Conservation (phyloP, 2,888 invertebrate genomes). For the Cantharis rustica region DNA sequence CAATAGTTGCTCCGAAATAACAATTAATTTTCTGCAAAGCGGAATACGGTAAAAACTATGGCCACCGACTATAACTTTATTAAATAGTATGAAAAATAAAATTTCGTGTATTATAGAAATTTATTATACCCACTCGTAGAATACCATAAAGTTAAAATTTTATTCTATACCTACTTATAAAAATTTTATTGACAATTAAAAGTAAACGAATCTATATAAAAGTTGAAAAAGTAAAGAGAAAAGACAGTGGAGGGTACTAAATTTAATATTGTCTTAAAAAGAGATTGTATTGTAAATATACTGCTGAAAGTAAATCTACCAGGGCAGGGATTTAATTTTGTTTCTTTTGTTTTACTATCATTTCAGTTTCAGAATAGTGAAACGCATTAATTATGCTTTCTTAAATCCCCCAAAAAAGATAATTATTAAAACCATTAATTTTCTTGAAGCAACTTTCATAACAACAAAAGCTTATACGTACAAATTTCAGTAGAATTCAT, state of each 20-base stretch:
- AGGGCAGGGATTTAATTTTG: background rate
- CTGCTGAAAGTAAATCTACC: background rate
- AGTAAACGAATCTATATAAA: background rate
- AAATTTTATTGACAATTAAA: background rate
- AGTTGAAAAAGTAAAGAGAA: background rate
- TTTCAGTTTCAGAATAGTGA: background rate
- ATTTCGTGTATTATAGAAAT: background rate
- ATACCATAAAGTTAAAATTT: background rate
- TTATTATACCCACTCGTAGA: background rate
- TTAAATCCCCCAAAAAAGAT: background rate
- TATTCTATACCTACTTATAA: background rate
- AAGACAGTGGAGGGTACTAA: background rate
- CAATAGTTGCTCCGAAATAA: background rate
- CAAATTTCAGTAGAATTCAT: background rate
- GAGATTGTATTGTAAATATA: background rate
- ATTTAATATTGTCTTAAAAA: background rate
- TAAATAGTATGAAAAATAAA: background rate
- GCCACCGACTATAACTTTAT: background rate
- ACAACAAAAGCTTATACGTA: background rate
- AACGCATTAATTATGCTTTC: background rate
- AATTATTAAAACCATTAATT: background rate
- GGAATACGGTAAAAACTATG: background rate
- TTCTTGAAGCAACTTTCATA: background rate
- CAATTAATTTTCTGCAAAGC: background rate
- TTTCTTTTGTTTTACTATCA: background rate